Evolutionary conservation across 2,888 invertebrate species (phyloP).

Genomic region (Adineta ricciae): DNA sequence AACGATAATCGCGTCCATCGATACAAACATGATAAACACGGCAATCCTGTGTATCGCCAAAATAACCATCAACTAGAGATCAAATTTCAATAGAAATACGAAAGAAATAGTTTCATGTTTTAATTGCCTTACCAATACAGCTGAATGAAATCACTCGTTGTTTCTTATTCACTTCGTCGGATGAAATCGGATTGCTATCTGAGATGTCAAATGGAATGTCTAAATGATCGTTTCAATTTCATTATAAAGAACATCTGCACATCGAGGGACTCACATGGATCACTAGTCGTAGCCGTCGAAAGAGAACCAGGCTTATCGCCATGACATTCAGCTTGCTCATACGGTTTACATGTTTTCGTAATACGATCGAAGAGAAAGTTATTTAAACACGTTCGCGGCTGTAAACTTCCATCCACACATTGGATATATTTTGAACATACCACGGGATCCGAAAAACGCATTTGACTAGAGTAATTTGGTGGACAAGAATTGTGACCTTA

Average conservation of each 20-base stretch:
- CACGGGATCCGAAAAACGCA: not conserved
- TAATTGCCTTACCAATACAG: not conserved
- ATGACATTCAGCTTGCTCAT: constrained; percentile 5
- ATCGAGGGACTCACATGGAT: not conserved
- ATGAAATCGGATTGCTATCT: not conserved
- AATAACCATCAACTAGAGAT: not conserved
- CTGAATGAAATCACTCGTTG: not conserved
- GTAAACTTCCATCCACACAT: not conserved
- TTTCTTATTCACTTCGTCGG: not conserved
- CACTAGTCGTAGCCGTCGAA: not conserved
- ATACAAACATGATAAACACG: not conserved
- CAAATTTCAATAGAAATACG: not conserved
- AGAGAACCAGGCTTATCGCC: not conserved
- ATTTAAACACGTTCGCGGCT: not conserved
- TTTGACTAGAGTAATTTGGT: not conserved
- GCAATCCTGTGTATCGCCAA: not conserved
- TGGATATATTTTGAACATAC: not conserved
- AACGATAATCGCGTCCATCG: not conserved
- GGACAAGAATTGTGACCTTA: not conserved
- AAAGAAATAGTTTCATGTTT: not conserved
- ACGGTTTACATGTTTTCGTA: not conserved
- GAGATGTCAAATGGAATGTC: too few species aligned
- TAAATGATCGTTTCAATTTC: too few species aligned
- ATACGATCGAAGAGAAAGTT: not conserved
- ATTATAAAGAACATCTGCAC: too few species aligned